phyloP scores from a whole-genome alignment of 2,113 vertebrate species.

The Rhabdomys dilectus region DNA sequence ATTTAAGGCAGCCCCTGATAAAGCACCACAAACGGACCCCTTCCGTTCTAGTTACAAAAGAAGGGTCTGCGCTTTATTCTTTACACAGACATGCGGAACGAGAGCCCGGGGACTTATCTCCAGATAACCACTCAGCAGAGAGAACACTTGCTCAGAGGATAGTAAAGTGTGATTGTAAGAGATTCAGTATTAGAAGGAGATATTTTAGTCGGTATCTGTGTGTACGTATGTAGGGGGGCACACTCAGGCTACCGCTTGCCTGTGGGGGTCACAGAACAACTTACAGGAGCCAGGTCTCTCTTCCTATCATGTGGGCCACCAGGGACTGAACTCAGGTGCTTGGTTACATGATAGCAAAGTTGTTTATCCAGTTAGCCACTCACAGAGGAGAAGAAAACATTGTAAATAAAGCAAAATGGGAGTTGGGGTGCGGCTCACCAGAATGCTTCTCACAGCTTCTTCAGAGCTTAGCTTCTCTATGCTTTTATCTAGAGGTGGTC shows the following conservation, averaged over 20 bases:
- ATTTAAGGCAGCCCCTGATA: neutral
- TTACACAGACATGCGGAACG: neutral
- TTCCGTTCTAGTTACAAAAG: neutral
- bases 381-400: too few species aligned
- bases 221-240: neutral
- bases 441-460: neutral
- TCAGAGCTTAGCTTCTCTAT: neutral
- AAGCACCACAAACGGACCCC: neutral
- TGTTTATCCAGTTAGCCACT: neutral
- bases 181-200: neutral
- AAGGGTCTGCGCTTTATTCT: neutral
- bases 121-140: neutral
- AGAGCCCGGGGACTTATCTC: neutral
- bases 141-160: neutral
- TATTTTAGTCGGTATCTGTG: too few species aligned
- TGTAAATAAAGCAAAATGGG: neutral
- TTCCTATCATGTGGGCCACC: too few species aligned
- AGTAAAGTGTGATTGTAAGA: neutral
- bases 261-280: neutral
- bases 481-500: neutral
- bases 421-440: neutral
- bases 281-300: neutral
- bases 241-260: neutral
- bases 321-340: neutral
- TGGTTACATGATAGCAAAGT: accelerated